Evolutionary conservation across 2,113 vertebrate species (phyloP).

Genomic region (Butorides virescens): DNA sequence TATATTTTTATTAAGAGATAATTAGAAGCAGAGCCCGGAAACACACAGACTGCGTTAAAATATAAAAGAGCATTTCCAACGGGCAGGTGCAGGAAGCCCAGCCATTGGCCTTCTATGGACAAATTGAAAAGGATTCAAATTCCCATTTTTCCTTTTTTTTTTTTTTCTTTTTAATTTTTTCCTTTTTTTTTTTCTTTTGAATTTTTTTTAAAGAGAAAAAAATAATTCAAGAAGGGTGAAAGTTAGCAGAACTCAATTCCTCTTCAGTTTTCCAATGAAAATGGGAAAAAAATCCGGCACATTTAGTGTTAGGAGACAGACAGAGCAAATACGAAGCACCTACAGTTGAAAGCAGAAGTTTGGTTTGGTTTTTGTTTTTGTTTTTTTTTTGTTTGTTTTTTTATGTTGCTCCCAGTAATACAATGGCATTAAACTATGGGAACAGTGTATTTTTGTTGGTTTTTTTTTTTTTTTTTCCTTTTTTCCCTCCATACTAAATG

Average conservation of each 20-base stretch:
- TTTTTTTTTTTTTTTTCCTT: neutral
- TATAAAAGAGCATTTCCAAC: conserved; percentile 68
- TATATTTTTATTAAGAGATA: conserved; percentile 78
- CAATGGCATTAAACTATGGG: conserved; percentile 66
- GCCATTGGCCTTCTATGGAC: conserved; percentile 51
- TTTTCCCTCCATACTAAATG: conserved; percentile 29
- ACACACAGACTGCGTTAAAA: conserved; percentile 75
- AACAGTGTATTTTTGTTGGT: conserved; percentile 26
- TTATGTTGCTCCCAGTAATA: conserved; percentile 71
- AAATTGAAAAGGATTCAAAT: conserved; percentile 59
- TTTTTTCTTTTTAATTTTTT: neutral
- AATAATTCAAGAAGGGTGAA: conserved; percentile 49
- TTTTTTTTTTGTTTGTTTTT: too few relatives aligned
- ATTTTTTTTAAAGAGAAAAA: neutral
- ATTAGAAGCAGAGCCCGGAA: conserved; percentile 76
- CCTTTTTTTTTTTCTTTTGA: neutral
- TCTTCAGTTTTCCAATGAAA: conserved; percentile 70
- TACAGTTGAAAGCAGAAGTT: conserved; percentile 74
- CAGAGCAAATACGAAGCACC: conserved; percentile 76
- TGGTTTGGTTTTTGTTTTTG: neutral
- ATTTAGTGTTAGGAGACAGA: conserved; percentile 77
- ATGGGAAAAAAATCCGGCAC: conserved; percentile 66
- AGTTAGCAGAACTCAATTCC: conserved; percentile 68
- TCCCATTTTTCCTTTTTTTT: neutral
- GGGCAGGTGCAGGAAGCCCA: conserved; percentile 46